Evolutionary conservation across 1,140 invertebrate genomes (phyloP).

Genomic region (Pseudomyrmex gracilis): DNA sequence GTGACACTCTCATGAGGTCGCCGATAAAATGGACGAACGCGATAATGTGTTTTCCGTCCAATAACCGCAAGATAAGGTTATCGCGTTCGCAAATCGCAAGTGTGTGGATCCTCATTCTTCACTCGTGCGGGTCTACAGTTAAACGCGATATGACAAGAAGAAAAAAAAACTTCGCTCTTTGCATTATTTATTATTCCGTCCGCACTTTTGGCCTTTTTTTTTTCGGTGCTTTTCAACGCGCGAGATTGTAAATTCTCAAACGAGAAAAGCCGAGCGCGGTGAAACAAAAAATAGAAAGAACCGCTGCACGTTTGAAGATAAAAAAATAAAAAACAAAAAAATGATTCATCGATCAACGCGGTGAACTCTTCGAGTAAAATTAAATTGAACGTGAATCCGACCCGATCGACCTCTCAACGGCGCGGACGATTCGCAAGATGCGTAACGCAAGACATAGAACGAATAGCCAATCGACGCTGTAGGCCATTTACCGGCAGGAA

Average conservation of each 20-base stretch:
- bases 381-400: background rate
- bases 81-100: slow-evolving; percentile 19
- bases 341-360: background rate
- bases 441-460: slow-evolving; percentile 19
- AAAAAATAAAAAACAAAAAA: background rate
- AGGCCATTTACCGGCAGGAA: slow-evolving; percentile 54
- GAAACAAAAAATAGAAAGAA: background rate
- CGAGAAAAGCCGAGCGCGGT: background rate
- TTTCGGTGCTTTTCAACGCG: no score
- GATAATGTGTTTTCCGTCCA: slow-evolving; percentile 17
- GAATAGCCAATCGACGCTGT: slow-evolving; percentile 59
- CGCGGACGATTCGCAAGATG: background rate
- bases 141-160: background rate
- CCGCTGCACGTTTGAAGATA: background rate
- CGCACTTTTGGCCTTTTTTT: no score
- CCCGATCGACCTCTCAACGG: background rate
- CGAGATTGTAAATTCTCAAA: no score
- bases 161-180: no score
- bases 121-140: background rate
- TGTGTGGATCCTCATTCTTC: background rate
- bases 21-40: background rate
- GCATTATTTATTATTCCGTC: no score
- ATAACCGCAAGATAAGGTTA: slow-evolving; percentile 34
- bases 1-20: background rate
- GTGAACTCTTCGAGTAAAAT: background rate